Percentiles rank a stretch among this genome's conserved stretches.
These are phyloP conservation scores for Chaetodon trifascialis DNA, from an alignment of 2,113 vertebrate genomes.

Conservation along the genomic window DNA sequence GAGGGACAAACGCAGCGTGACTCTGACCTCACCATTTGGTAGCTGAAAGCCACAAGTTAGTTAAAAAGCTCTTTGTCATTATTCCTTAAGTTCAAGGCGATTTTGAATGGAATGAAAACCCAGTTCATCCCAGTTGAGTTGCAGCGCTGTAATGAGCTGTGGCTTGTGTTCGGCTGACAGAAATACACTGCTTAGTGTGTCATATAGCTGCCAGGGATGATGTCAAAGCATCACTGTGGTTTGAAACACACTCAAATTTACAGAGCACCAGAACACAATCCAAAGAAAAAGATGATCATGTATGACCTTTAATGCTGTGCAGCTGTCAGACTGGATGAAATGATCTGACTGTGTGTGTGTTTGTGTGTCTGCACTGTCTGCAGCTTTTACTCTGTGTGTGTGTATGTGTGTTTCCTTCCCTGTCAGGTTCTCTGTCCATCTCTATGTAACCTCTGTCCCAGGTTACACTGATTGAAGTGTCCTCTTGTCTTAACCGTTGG, in stretches of 20 bases:
- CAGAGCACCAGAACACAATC: rapidly evolving
- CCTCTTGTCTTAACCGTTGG: not conserved
- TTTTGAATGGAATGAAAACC: slow-evolving; percentile 21
- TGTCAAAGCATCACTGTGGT: not conserved
- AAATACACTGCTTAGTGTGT: not conserved
- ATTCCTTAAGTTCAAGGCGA: not conserved
- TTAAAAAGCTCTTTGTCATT: slow-evolving; percentile 34
- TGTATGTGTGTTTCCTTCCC: not conserved
- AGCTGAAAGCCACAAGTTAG: slow-evolving; percentile 9
- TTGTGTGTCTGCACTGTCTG: slow-evolving; percentile 7
- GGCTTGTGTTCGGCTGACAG: slow-evolving; percentile 6
- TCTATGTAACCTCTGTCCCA: not conserved
- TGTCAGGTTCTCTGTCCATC: slow-evolving; percentile 23
- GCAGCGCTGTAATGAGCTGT: not conserved
- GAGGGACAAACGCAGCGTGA: slow-evolving; percentile 33
- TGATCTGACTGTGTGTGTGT: slow-evolving; percentile 11
- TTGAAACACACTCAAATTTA: not conserved
- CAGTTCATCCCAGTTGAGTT: slow-evolving; percentile 11
- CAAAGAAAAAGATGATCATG: not conserved
- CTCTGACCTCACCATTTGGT: slow-evolving; percentile 37
- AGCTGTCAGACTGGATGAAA: not conserved
- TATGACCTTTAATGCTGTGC: not conserved
- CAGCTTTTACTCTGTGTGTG: slow-evolving; percentile 20
- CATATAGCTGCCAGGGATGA: not conserved
- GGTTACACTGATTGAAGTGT: not conserved